Base-by-base conservation (phyloP, 2,113 vertebrate species). In the Dipodomys stephensi region DNA sequence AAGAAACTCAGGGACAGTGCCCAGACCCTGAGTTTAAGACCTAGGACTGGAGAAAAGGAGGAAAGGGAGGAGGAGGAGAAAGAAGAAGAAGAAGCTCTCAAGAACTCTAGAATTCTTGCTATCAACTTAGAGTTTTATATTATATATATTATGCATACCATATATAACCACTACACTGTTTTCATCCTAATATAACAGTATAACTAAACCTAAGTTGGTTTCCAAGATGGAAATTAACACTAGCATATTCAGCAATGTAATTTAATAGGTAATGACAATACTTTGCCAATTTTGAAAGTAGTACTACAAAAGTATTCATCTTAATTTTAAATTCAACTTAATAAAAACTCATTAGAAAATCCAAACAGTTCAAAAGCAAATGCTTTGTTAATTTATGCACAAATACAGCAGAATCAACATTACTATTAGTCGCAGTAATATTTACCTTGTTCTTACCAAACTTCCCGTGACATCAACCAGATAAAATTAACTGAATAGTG, bases 271-370 rank as follows among this genome's bases (percentile, higher is more conserved):
- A 74, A 15, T 81, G 49, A 49, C 10, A 13, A 32, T 62, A 91
- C 87, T 83, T 91, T 57, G 35, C 16, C 35, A 74, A 27, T 88
- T 87, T 90, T 82, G 30, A 91, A 94, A 81, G 46, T 30, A 92
- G 25, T 69, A 85, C 22, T 78, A n/a, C 8, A 93, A 91, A 79
- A 49, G 12, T 76, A 82, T 71, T 83, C 90, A 22, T 30, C n/a
- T 89, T 74, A 53, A 85, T 72, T 85, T 91, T 68, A 7, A 89
- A 87, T 60, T 1, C n/a, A 87, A n/a, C 49, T 91, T 84, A 91
- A 91, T 84, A 91, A 91, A 53, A 73, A 84, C 49, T 92, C 22
- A 57, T 6, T 82, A 67, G 69, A 88, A 91, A 95, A 12, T 71
- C 23, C 49, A 49, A 62, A 57, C 8, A 94, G 19, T 67, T 92